Evolutionary conservation across 2,797 vertebrate species (phyloP), one percentile per base, ranked within the genome.

Genomic region (Clamator glandarius): DNA sequence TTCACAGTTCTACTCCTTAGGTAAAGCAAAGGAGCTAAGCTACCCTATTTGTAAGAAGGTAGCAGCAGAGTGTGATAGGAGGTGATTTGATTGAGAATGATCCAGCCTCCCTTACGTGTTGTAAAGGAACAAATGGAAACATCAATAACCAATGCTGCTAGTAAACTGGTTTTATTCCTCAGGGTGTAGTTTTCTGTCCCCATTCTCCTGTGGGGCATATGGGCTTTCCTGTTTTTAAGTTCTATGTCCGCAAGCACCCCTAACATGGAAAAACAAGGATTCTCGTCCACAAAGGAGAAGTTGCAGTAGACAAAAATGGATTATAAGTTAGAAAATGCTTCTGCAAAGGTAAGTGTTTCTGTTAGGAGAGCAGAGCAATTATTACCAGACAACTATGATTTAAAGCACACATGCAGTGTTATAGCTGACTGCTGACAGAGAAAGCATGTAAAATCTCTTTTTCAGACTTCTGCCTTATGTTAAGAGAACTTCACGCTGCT

Each of bases 331-430:
- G 28, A 88, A 94, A 59, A 78, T 18, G 8, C 70, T 81, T 85
- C 83, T 95, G 63, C 67, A 14, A 66, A 87, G 96, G 84, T 72
- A 62, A 58, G 51, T 50, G n/a, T 69, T 89, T 89, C 16, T 9
- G 18, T 74, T 82, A 9, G 8, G 39, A 91, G 94, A 82, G 31
- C 42, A 72, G 70, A 89, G 21, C 5, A 62, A 2, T 93, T 83
- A 35, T 54, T 89, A 35, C 28, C 64, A 61, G 69, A 10, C 25
- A 28, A 20, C 28, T n/a, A 20, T 72, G 41, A 29, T 78, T 58
- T 85, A 77, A 89, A 92, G 57, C 62, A 39, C 50, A 52, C 8
- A 11, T 66, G 25, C 55, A 62, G 9, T 73, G 51, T 73, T 82
- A 2, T 8, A 79, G 31, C 57, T 68, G 25, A 52, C 55, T 84